These are phyloP conservation scores for Empis stercorea DNA, from an alignment of 2,888 invertebrate genomes.

Conservation along the genomic window DNA sequence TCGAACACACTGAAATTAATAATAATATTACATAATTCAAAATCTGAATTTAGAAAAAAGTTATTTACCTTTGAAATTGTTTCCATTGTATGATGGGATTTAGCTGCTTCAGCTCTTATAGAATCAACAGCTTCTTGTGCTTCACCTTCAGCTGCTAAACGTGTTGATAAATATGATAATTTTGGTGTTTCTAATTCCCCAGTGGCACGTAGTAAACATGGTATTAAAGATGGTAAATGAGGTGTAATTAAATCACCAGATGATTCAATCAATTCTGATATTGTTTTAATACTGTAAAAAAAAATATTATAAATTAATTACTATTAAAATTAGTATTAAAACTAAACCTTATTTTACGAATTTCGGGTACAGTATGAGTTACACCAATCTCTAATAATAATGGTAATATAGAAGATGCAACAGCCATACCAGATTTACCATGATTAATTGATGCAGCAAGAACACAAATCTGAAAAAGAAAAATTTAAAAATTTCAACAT, in stretches of 20 bases:
- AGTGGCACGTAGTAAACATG: constrained; percentile 72
- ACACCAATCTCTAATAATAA: constrained; percentile 70
- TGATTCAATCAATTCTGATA: constrained; percentile 71
- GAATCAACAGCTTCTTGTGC: constrained; percentile 67
- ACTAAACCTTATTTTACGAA: constrained; percentile 57
- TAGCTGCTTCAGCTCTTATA: constrained; percentile 65
- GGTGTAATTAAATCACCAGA: constrained; percentile 69
- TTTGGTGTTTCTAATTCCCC: constrained; percentile 74
- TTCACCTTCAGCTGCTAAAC: constrained; percentile 52
- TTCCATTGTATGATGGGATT: constrained; percentile 77
- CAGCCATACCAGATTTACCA: constrained; percentile 59
- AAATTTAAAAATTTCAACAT: constrained; percentile 2
- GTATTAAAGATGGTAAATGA: constrained; percentile 66
- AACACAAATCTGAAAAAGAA: constrained; percentile 50
- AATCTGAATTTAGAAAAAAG: neutral
- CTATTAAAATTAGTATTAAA: no score
- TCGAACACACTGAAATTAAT: constrained; percentile 43
- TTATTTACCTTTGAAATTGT: constrained; percentile 59
- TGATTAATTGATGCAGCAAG: constrained; percentile 52
- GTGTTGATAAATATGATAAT: constrained; percentile 66
- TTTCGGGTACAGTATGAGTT: constrained; percentile 62
- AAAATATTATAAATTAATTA: no score
- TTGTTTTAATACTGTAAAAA: constrained; percentile 75
- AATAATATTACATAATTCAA: neutral
- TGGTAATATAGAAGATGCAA: constrained; percentile 64